Conservation (phyloP, 1,140 invertebrate genomes). For the Saccostrea glomerata region DNA sequence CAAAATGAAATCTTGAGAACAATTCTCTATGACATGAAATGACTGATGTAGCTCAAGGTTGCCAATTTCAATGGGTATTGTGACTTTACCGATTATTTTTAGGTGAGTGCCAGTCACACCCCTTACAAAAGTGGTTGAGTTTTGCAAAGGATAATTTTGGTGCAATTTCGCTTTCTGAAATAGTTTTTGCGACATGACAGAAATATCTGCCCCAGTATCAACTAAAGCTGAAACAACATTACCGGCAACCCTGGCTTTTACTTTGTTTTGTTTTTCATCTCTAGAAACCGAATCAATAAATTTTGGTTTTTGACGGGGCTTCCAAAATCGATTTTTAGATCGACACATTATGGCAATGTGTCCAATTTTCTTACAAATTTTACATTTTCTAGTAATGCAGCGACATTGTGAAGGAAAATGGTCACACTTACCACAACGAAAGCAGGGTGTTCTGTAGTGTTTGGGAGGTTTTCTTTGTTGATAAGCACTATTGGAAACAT, state of each 20-base stretch:
- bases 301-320: not conserved
- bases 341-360: not conserved
- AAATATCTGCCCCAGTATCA: not conserved
- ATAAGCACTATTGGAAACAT: not conserved
- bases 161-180: not conserved
- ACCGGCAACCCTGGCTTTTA: not conserved
- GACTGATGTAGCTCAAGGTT: not conserved
- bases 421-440: conserved; percentile 33
- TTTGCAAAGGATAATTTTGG: not conserved
- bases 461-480: not conserved
- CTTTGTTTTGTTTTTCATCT: not conserved
- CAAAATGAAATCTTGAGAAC: too few relatives aligned
- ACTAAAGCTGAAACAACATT: not conserved
- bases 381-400: not conserved
- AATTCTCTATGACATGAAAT: not conserved
- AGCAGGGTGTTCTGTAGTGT: conserved; percentile 16
- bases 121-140: not conserved
- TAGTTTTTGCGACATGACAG: not conserved
- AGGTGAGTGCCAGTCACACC: conserved; percentile 22
- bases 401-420: not conserved
- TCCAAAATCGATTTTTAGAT: not conserved
- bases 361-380: not conserved
- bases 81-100: not conserved
- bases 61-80: conserved; percentile 20
- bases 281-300: not conserved